These are phyloP conservation scores for Cosmorhoe ocellata DNA, from an alignment of 2,888 invertebrate genomes.

Conservation along the genomic window DNA sequence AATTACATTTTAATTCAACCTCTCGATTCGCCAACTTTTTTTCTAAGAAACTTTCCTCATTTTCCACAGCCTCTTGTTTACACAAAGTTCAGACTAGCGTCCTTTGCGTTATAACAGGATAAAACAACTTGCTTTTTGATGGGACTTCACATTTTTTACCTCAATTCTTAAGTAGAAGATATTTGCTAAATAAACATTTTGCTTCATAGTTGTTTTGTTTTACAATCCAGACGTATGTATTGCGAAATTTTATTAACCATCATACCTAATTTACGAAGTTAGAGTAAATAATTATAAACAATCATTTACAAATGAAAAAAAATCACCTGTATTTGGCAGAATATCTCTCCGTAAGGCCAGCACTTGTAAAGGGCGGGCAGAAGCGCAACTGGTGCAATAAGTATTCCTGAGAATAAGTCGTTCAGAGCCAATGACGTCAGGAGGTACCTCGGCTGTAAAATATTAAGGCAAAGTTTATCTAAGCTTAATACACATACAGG, in stretches of 20 bases:
- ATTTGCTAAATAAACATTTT: too few relatives aligned
- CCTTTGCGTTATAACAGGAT: conserved; percentile 65
- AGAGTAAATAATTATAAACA: too few relatives aligned
- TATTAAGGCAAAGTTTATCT: background rate
- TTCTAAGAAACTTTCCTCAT: conserved; percentile 73
- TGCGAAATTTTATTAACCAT: too few relatives aligned
- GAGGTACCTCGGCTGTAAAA: conserved; percentile 90
- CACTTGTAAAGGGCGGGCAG: conserved; percentile 92
- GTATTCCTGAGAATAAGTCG: conserved; percentile 92
- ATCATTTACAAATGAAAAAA: too few relatives aligned
- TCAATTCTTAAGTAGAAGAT: background rate
- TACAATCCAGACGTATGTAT: too few relatives aligned
- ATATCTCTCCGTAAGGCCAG: conserved; percentile 95
- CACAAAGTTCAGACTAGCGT: conserved; percentile 64
- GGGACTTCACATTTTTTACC: conserved; percentile 37
- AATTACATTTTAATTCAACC: conserved; percentile 63
- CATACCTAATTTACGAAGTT: too few relatives aligned
- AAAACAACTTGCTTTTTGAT: conserved; percentile 62
- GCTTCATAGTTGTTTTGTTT: too few relatives aligned
- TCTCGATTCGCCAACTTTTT: conserved; percentile 61
- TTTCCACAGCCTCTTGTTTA: conserved; percentile 70
- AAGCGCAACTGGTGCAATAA: conserved; percentile 93
- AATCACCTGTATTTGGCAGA: conserved; percentile 96
- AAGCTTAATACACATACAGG: too few relatives aligned
- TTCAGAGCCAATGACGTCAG: conserved; percentile 93